These are phyloP conservation scores for Bombus cullumanus DNA, from an alignment of 1,140 invertebrate genomes.

Conservation along the genomic window DNA sequence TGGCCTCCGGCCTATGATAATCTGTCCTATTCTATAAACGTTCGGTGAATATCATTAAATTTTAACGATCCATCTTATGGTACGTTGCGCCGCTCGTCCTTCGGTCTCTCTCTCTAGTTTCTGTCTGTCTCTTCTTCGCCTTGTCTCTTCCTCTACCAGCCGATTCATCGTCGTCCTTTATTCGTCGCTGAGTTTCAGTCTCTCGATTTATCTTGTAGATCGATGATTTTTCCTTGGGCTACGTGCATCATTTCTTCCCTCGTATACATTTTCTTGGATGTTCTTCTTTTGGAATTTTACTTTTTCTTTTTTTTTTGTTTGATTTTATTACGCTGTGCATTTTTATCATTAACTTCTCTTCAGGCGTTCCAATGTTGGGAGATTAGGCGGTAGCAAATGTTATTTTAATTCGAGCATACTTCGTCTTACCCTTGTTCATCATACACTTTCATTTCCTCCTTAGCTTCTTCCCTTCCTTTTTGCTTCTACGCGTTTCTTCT, in stretches of 20 bases:
- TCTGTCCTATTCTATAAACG: slow-evolving; percentile 61
- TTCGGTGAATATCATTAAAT: slow-evolving; percentile 65
- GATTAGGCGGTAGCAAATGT: neutral
- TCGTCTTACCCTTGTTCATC: neutral
- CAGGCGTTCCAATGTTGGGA: neutral
- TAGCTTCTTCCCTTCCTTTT: neutral
- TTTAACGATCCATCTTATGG: slow-evolving; percentile 61
- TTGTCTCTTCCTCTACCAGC: slow-evolving; percentile 22
- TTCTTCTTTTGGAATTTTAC: neutral
- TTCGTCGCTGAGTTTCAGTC: neutral
- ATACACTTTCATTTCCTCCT: neutral
- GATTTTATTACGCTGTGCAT: neutral
- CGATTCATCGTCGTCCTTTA: neutral
- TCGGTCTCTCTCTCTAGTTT: slow-evolving; percentile 20
- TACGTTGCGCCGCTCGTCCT: slow-evolving; percentile 46
- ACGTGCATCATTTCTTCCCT: neutral
- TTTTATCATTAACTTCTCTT: neutral
- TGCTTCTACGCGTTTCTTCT: neutral
- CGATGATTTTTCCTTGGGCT: neutral
- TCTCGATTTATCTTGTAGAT: neutral
- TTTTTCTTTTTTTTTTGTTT: neutral
- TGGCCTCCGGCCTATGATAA: slow-evolving; percentile 61
- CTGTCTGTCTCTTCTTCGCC: neutral
- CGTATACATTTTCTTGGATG: neutral
- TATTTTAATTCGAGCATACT: neutral